These are phyloP conservation scores for Stenoptilia bipunctidactyla DNA, from an alignment of 2,888 invertebrate genomes.

Conservation along the genomic window DNA sequence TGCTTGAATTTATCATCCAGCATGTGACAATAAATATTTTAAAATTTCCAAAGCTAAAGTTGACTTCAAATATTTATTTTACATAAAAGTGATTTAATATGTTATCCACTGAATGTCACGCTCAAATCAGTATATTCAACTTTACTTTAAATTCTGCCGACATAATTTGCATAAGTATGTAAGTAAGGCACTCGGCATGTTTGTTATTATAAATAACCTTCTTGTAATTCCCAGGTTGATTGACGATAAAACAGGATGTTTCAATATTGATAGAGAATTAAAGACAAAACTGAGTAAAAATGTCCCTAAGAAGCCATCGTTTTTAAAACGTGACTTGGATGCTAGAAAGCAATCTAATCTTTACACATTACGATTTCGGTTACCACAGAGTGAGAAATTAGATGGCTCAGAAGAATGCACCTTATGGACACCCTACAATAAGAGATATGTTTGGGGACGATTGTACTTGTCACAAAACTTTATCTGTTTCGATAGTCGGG, in stretches of 20 bases:
- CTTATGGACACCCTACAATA: conserved; percentile 95
- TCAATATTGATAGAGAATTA: conserved; percentile 89
- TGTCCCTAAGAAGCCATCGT: conserved; percentile 90
- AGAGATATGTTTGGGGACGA: conserved; percentile 87
- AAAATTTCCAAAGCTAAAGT: too few relatives aligned
- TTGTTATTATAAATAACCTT: too few relatives aligned
- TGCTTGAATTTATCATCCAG: too few relatives aligned
- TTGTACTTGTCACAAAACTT: conserved; percentile 95
- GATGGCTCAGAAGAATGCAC: conserved; percentile 95
- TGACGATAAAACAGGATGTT: conserved; percentile 88
- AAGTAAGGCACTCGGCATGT: too few relatives aligned
- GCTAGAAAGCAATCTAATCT: conserved; percentile 94
- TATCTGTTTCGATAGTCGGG: conserved; percentile 95
- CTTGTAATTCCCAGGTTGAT: conserved; percentile 77
- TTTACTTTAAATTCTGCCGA: too few relatives aligned
- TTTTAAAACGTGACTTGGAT: conserved; percentile 94
- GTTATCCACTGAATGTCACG: too few relatives aligned
- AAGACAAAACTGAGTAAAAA: conserved; percentile 88
- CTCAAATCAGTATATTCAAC: too few relatives aligned
- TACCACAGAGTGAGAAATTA: conserved; percentile 91
- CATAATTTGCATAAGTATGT: too few relatives aligned
- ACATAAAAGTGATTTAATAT: too few relatives aligned
- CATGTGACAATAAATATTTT: too few relatives aligned
- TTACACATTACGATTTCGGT: conserved; percentile 85
- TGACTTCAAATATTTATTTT: too few relatives aligned